Evolutionary conservation across 2,113 vertebrate species (phyloP), one percentile per base, ranked within the genome.

Genomic region (Gambusia affinis): DNA sequence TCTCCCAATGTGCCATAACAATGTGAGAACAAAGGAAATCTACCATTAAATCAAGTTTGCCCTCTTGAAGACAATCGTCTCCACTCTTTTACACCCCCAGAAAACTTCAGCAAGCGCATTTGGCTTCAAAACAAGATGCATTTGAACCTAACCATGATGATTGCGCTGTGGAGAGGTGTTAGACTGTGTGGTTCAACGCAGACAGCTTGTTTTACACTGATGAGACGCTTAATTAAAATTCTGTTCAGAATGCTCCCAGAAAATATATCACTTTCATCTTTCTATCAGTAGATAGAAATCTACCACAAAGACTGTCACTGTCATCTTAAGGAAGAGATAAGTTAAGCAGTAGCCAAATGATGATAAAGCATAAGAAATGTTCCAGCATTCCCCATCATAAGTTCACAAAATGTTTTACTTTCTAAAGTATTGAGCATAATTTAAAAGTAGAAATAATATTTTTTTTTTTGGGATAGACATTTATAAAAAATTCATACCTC

Each of bases 1-100:
- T 75, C 78, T 72, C 37, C 64, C 51, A 67, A 54, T 60, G 80
- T 76, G 57, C 67, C 67, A 65, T 67, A 70, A 39, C 12, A 1
- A 66, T 67, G 67, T 67, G 60, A 65, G 64, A 83, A 75, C 60
- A 71, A 67, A 84, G 70, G 62, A 73, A 62, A 72, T 77, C 65
- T 70, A 57, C 72, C 72, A 47, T 37, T 54, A 85, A 79, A 76
- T 80, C 70, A 78, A 65, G 30, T 11, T 33, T 63, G 47, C 60
- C 76, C 27, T 71, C 11, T 24, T 1, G 39, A 73, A 73, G 76
- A 70, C 33, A 51, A 31, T 71, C 33, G 15, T 64, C 39, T 77
- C 31, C 28, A n/a, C 29, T 60, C 42, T 22, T 68, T 61, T 51
- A 5, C 70, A 63, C 44, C 62, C 39, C 39, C 10, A 64, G 65